phyloP scores from a whole-genome alignment of 2,113 vertebrate genomes.

The Ictidomys tridecemlineatus region DNA sequence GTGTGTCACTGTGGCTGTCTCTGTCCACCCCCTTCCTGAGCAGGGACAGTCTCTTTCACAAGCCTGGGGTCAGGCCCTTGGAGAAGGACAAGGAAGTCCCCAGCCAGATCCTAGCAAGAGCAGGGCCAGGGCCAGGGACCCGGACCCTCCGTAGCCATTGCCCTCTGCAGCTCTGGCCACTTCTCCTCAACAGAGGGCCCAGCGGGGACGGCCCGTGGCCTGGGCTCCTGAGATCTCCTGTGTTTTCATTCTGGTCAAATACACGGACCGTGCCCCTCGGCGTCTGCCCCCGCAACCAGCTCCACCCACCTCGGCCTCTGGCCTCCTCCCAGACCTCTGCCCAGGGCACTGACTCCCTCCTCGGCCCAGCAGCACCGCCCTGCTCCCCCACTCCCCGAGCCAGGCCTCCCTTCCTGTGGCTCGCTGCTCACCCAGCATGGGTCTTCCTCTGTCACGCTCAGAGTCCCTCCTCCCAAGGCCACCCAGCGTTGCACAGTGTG shows the following conservation, averaged over 20 bases:
- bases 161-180: background rate
- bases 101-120: too few relatives aligned
- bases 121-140: too few relatives aligned
- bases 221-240: background rate
- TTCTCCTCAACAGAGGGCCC: fast-evolving
- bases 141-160: fast-evolving
- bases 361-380: too few relatives aligned
- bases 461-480: background rate
- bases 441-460: fast-evolving
- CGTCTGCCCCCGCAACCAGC: too few relatives aligned
- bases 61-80: fast-evolving
- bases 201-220: background rate
- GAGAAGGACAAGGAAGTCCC: too few relatives aligned
- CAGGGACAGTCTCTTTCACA: fast-evolving
- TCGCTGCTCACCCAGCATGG: background rate
- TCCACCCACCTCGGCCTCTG: too few relatives aligned
- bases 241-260: background rate
- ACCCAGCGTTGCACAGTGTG: fast-evolving
- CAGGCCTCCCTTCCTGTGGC: too few relatives aligned
- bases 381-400: background rate
- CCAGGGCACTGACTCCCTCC: too few relatives aligned
- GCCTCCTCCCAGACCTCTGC: background rate
- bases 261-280: background rate
- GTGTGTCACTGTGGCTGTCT: fast-evolving
- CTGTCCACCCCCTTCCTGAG: fast-evolving